Base-by-base conservation (phyloP, 1,140 invertebrate species). In the Tetramorium alpestre region DNA sequence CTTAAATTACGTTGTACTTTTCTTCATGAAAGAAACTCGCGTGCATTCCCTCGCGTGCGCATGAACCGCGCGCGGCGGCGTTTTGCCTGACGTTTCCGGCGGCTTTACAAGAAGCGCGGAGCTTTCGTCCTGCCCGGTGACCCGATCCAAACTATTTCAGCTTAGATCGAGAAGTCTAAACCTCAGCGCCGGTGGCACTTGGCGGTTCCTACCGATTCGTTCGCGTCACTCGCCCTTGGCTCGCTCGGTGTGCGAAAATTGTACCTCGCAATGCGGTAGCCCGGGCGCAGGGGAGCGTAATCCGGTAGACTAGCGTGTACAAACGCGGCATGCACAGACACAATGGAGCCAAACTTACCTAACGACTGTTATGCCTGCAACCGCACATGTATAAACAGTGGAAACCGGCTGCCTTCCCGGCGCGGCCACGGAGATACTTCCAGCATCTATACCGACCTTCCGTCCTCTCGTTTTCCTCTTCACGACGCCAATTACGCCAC, bases 311-410 rank as follows among this genome's bases (percentile, higher is more conserved):
- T n/a, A 47, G 25, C 69, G 54, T 56, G 54, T 8, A 44, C 47
- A 78, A 62, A 78, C 38, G 64, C 54, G 7, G 25, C 69, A n/a
- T 22, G 54, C 69, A 75, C 25, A 13, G 41, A 60, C 41, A 54
- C 69, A 60, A 72, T 56, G 41, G 51, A 72, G 38, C 22, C 62
- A 60, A 84, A 84, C 69, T 84, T 62, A 62, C 69, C 56, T 73
- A 73, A 54, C 60, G 75, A 87, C 88, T 77, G 88, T 87, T 87
- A 64, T 60, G 80, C 13, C 44, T 51, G 88, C 62, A 47, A 82
- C 84, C 87, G 72, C 88, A 90, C 84, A 81, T 86, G 88, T 87
- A 90, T 91, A 92, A 90, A 92, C 87, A 84, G 60, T 70, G 81
- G 3, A 10, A 75, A 47, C 70, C 85, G 90, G 89, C 85, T 91